Percentiles rank a stretch among this genome's conserved stretches.
Conservation (phyloP, 1,140 invertebrate genomes). For the Calliopsis andreniformis region DNA sequence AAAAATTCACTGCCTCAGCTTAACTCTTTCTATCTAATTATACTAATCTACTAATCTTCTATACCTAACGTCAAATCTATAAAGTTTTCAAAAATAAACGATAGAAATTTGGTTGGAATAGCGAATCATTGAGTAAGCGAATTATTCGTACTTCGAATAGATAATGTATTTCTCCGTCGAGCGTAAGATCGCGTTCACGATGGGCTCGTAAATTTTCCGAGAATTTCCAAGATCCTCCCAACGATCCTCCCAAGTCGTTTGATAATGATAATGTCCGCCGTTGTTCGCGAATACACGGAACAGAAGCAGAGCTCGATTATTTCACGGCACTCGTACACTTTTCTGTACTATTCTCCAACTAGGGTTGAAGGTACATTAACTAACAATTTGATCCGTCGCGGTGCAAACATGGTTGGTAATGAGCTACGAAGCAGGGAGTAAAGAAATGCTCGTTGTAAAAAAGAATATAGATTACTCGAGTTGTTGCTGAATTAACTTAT, state of each 20-base stretch:
- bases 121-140: too few species aligned
- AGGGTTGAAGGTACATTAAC: not conserved
- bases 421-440: conserved; percentile 3
- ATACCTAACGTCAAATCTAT: too few species aligned
- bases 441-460: not conserved
- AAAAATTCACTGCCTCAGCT: too few species aligned
- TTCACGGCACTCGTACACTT: not conserved
- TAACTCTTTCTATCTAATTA: too few species aligned
- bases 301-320: not conserved
- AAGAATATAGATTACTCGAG: not conserved
- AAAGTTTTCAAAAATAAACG: too few species aligned
- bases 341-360: not conserved
- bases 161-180: not conserved
- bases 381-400: conserved; percentile 17
- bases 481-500: not conserved
- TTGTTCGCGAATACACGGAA: too few species aligned
- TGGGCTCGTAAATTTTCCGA: not conserved
- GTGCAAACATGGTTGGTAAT: conserved; percentile 4
- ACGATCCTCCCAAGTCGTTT: not conserved
- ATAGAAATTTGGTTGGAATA: too few species aligned
- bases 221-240: not conserved
- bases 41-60: too few species aligned
- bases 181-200: not conserved
- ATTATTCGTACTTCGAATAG: not conserved
- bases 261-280: not conserved